Conservation (phyloP, 2,797 vertebrate species). For the Thalassophryne amazonica region DNA sequence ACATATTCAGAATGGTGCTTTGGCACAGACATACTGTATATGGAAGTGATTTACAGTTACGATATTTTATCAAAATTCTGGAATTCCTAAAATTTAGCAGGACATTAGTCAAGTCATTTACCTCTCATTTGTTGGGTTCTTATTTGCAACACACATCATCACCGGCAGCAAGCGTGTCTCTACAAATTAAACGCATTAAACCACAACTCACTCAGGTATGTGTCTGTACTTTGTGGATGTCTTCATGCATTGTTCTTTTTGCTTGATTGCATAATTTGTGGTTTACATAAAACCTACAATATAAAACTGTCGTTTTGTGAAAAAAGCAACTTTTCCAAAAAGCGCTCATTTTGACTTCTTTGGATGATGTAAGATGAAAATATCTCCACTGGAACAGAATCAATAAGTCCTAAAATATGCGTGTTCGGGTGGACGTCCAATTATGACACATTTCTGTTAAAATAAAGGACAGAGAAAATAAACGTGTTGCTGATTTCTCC, state of each 20-base stretch:
- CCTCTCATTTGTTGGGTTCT: too few species aligned
- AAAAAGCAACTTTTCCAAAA: slow-evolving; percentile 28
- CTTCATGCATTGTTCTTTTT: neutral
- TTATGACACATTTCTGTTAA: slow-evolving; percentile 70
- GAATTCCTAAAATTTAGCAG: too few species aligned
- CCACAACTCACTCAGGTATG: neutral
- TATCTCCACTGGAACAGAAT: slow-evolving; percentile 55
- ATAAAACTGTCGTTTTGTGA: slow-evolving; percentile 14
- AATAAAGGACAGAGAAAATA: slow-evolving; percentile 74
- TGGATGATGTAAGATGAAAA: slow-evolving; percentile 52
- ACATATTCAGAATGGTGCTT: too few species aligned
- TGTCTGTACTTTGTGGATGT: neutral
- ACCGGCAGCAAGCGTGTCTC: slow-evolving; percentile 63
- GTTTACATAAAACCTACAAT: slow-evolving; percentile 13
- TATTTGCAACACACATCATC: too few species aligned
- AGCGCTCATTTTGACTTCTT: slow-evolving; percentile 18
- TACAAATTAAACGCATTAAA: slow-evolving; percentile 36
- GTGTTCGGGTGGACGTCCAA: slow-evolving; percentile 60
- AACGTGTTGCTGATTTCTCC: slow-evolving; percentile 76
- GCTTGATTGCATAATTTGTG: slow-evolving; percentile 3
- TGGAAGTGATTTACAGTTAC: too few species aligned
- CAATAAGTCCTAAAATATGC: slow-evolving; percentile 64
- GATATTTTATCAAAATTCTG: too few species aligned
- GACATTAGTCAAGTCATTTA: too few species aligned
- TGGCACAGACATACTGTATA: too few species aligned